Evolutionary conservation across 2,113 vertebrate species (phyloP), one percentile per base, ranked within the genome.

Genomic region (Spheniscus mendiculus): DNA sequence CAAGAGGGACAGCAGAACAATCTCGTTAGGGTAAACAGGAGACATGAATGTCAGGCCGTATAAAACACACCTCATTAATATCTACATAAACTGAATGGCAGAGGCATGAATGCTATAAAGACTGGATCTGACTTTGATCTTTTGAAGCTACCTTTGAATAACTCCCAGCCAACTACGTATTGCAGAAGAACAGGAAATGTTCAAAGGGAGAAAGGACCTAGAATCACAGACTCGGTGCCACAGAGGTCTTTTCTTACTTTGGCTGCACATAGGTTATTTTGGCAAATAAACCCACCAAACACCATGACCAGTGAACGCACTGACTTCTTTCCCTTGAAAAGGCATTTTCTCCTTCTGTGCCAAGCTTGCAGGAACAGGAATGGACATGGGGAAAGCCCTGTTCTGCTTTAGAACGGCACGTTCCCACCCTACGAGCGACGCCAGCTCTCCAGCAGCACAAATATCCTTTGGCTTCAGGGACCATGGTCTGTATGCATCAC

Each of bases 91-190:
- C 53, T 66, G 78, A 96, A 93, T 58, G 84, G 81, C 62, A 83
- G 78, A 87, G 30, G 12, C 52, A 89, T 59, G 70, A 91, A 82
- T 49, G 49, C 62, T 50, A 11, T 22, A 89, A 87, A 91, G 66
- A n/a, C 89, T 80, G 29, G 42, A 79, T 89, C 62, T 61, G 74
- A 38, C 89, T 96, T 87, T 95, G 91, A 97, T 97, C 93, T 93
- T 95, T 63, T 63, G 87, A 91, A 95, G 66, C 61, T 56, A 83
- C 56, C 84, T 91, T 53, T 87, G 81, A 97, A 83, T 87, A 93
- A 93, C 59, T 90, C 50, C 63, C 74, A 88, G 45, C 25, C 67
- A 86, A 79, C 70, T 79, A 38, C 53, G 72, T 63, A 87, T 19
- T 62, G 85, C 30, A 87, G 66, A 92, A 91, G 81, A 94, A 95